Percentiles rank a stretch among this genome's conserved stretches.
These are phyloP conservation scores for Gortyna flavago DNA, from an alignment of 2,888 invertebrate genomes.

Conservation along the genomic window DNA sequence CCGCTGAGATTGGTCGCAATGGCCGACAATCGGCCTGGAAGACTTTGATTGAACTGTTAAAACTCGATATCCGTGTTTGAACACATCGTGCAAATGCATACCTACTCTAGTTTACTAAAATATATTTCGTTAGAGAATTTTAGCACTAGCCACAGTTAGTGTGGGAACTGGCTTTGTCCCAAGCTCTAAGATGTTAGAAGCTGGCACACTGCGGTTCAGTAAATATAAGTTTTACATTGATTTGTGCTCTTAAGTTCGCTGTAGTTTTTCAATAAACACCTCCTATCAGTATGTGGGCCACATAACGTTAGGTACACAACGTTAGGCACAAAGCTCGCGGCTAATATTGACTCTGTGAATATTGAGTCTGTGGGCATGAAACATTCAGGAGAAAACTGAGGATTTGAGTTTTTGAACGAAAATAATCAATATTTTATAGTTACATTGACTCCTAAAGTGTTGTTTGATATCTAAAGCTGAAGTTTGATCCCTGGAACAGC, in stretches of 20 bases:
- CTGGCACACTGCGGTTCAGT: slow-evolving; percentile 28
- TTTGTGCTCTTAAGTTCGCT: slow-evolving; percentile 36
- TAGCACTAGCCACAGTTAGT: not conserved
- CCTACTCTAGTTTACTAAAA: not conserved
- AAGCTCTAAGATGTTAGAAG: slow-evolving; percentile 28
- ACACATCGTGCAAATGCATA: not conserved
- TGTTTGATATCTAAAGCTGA: slow-evolving; percentile 21
- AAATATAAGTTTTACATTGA: slow-evolving; percentile 45
- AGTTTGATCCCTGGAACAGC: slow-evolving; percentile 33
- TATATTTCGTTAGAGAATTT: not conserved
- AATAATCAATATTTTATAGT: not conserved
- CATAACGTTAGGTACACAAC: slow-evolving; percentile 36
- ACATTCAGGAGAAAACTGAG: not conserved
- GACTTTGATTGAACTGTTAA: not conserved
- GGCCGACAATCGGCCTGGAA: not conserved
- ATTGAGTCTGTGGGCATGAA: not conserved
- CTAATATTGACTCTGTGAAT: slow-evolving; percentile 30
- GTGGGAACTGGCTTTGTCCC: slow-evolving; percentile 44
- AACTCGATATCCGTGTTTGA: too few species aligned
- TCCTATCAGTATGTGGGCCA: slow-evolving; percentile 34
- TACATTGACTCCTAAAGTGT: not conserved
- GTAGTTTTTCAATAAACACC: slow-evolving; percentile 41
- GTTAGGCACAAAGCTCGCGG: slow-evolving; percentile 11
- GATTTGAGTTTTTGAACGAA: not conserved
- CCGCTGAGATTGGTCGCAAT: not conserved